These are phyloP conservation scores for Stenolophus ochropezus DNA, from an alignment of 2,888 invertebrate genomes.

Conservation along the genomic window DNA sequence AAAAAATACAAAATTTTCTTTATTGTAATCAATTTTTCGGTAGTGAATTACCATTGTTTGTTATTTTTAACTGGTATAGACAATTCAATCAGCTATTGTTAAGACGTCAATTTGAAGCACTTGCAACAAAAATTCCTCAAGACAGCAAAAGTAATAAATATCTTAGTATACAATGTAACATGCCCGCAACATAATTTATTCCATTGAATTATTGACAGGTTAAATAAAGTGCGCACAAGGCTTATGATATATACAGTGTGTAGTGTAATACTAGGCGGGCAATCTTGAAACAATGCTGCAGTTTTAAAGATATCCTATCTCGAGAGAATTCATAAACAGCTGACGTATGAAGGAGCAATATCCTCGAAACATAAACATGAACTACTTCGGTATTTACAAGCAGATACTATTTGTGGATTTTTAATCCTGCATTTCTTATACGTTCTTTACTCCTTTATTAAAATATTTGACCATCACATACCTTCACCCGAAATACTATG, in stretches of 20 bases:
- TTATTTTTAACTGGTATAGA: too few relatives aligned
- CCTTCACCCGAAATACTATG: too few relatives aligned
- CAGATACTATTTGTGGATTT: slow-evolving; percentile 46
- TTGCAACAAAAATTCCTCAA: background rate
- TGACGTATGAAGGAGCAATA: slow-evolving; percentile 59
- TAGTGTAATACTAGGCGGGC: background rate
- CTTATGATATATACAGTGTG: background rate
- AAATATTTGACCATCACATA: too few relatives aligned
- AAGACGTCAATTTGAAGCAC: background rate
- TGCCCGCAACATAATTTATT: background rate
- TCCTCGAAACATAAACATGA: slow-evolving; percentile 57
- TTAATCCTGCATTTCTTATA: slow-evolving; percentile 4
- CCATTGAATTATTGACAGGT: background rate
- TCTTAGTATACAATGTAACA: background rate
- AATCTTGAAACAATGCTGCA: background rate
- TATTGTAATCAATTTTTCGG: too few relatives aligned
- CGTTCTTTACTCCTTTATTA: too few relatives aligned
- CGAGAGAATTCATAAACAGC: slow-evolving; percentile 46
- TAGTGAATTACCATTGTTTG: too few relatives aligned
- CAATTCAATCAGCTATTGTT: too few relatives aligned
- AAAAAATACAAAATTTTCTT: too few relatives aligned
- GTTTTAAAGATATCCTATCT: slow-evolving; percentile 18
- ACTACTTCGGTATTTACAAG: slow-evolving; percentile 48
- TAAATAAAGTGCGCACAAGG: background rate
- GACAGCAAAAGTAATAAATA: background rate